A percentile compares a stretch with the other conserved stretches of the same genome.
Conservation (phyloP, 2,888 invertebrate species). For the Rhynchonema sp. region DNA sequence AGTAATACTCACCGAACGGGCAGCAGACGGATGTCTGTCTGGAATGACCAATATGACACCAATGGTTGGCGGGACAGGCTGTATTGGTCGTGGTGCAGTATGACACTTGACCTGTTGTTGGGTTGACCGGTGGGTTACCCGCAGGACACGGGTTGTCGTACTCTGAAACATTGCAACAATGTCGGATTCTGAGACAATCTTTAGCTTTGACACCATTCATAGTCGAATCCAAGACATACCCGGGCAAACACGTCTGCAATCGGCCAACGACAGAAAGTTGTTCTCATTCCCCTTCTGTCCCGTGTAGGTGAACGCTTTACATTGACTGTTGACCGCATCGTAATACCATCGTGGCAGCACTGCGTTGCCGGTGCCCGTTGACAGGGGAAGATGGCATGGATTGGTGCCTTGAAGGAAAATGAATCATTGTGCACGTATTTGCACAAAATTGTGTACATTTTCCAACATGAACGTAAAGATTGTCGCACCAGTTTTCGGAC, state of each 20-base stretch:
- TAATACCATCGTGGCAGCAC: conserved; percentile 14
- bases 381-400: conserved; percentile 13
- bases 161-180: not conserved
- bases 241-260: conserved; percentile 7
- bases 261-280: conserved; percentile 7
- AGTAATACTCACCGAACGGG: conserved; percentile 8
- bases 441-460: no score
- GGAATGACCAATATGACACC: conserved; percentile 10
- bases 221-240: conserved; percentile 1
- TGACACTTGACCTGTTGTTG: conserved; percentile 1
- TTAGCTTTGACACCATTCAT: no score
- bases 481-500: conserved; percentile 1
- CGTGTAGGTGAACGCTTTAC: conserved; percentile 14
- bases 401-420: no score
- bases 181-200: no score
- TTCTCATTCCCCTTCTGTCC: conserved; percentile 10
- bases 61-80: conserved; percentile 8
- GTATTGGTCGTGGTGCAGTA: conserved; percentile 5
- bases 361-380: conserved; percentile 12
- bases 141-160: conserved; percentile 8
- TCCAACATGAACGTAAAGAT: not conserved
- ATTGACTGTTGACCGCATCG: conserved; percentile 11
- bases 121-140: conserved; percentile 2
- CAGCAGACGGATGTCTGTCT: conserved; percentile 11
- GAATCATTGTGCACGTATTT: no score